A percentile compares a stretch with the other conserved stretches of the same genome.
Evolutionary conservation across 30 jellyfish, hydroid and myxozoan species (phyloP).

Genomic region (Hydractinia symbiolongicarpus): DNA sequence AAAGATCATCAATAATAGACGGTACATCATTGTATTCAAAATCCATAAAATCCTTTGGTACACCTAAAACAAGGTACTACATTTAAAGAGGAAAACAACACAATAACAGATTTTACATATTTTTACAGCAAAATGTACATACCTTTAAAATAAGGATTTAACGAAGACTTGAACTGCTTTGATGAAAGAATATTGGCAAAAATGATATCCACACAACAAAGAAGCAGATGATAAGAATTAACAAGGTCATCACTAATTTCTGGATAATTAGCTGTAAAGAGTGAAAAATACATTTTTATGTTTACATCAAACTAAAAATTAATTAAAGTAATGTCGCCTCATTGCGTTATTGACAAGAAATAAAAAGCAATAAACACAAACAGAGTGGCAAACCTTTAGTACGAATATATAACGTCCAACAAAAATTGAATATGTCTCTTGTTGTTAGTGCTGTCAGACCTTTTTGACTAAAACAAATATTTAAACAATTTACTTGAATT

Average conservation of each 20-base stretch:
- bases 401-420: conserved; percentile 85
- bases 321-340: neutral
- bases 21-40: conserved; percentile 62
- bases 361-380: too few species aligned
- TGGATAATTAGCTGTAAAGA: conserved; percentile 72
- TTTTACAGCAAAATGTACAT: neutral
- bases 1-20: conserved; percentile 56
- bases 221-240: conserved; percentile 81
- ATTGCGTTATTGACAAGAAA: too few species aligned
- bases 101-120: too few species aligned
- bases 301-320: neutral
- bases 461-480: too few species aligned
- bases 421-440: conserved; percentile 57
- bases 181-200: conserved; percentile 56
- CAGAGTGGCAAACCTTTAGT: conserved; percentile 64
- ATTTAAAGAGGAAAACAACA: neutral
- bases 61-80: conserved; percentile 40
- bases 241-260: conserved; percentile 91
- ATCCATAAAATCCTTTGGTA: conserved; percentile 57
- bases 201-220: conserved; percentile 90
- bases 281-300: neutral
- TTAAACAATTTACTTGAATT: too few species aligned
- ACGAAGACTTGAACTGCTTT: conserved; percentile 42
- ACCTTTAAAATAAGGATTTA: conserved; percentile 79
- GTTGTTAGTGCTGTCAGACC: conserved; percentile 11